Conservation (phyloP, 2,797 vertebrate genomes). For the Euthynnus affinis region DNA sequence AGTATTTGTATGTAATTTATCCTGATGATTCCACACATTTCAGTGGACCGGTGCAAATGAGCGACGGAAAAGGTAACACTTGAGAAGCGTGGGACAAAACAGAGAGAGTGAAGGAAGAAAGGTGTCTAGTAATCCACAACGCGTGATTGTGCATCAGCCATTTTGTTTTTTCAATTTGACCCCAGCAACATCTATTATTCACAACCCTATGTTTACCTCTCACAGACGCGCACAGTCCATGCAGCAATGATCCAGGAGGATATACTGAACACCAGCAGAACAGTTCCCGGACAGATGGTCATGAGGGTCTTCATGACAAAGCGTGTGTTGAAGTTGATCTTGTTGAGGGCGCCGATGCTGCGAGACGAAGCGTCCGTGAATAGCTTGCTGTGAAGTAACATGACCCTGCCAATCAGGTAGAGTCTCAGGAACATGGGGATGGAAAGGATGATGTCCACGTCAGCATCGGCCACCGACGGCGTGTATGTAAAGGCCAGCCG, state of each 20-base stretch:
- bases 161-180: slow-evolving; percentile 57
- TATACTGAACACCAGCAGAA: slow-evolving; percentile 95
- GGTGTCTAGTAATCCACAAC: slow-evolving; percentile 62
- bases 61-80: slow-evolving; percentile 57
- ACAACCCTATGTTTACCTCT: slow-evolving; percentile 88
- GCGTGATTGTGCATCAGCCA: slow-evolving; percentile 62
- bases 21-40: slow-evolving; percentile 44
- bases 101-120: slow-evolving; percentile 60
- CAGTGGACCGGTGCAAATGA: slow-evolving; percentile 54
- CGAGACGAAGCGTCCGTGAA: slow-evolving; percentile 97
- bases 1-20: slow-evolving; percentile 45
- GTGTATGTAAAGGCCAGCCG: slow-evolving; percentile 93
- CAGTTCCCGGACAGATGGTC: slow-evolving; percentile 96
- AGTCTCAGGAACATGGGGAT: slow-evolving; percentile 98
- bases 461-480: slow-evolving; percentile 91
- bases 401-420: slow-evolving; percentile 95
- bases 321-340: slow-evolving; percentile 97
- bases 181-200: slow-evolving; percentile 58
- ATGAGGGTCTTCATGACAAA: slow-evolving; percentile 98
- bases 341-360: slow-evolving; percentile 96
- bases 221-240: slow-evolving; percentile 96
- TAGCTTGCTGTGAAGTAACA: slow-evolving; percentile 96
- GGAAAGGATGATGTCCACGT: slow-evolving; percentile 95
- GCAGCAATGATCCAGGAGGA: slow-evolving; percentile 97
- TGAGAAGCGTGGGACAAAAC: slow-evolving; percentile 59